Base-by-base conservation (phyloP, 2,797 vertebrate genomes). In the Takifugu rubripes region DNA sequence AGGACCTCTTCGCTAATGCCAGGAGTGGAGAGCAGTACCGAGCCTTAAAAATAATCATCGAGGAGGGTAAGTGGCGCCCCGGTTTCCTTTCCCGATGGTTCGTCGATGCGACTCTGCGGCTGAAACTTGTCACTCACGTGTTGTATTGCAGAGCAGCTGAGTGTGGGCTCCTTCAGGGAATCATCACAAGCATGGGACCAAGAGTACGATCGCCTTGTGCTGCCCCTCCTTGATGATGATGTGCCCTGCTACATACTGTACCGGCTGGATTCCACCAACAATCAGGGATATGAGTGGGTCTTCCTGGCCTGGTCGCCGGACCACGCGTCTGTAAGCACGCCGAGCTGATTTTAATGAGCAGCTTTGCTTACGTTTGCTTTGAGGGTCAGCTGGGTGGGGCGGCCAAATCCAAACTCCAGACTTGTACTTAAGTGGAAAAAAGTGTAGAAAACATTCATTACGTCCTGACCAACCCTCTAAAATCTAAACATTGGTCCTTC, bases 301-400 rank as follows among this genome's bases (percentile, higher is more conserved):
- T 95, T 99, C 78, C 92, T 98, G 83, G 94, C 95, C 14, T 99
- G 96, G 96, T 96, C 96, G 63, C 97, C 97, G 7, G 97, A 99
- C 86, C 69, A 85, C 62, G 94, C 97, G 70, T 77, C 91, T 77
- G 97, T 96, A 92, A 93, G 95, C 53, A 61, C 72, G 60, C 25
- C 33, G 2, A 55, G 4, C 46, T 3, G 24, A 25, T 44, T 54
- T 53, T 83, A 84, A 84, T 81, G 72, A 81, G 16, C 55, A 61
- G 70, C 62, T 75, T 61, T 68, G 24, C 21, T 17, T 58, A 10
- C 60, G 66, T 68, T 58, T 68, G 53, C 49, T 72, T 51, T 52
- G 52, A 62, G 54, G 50, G 25, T 52, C 51, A 54, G 54, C 52
- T 29, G 81, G 84, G 82, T 72, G 79, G 70, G 49, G 81, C 64